Evolutionary conservation across 2,113 vertebrate species (phyloP).

Genomic region (Plectropomus leopardus): DNA sequence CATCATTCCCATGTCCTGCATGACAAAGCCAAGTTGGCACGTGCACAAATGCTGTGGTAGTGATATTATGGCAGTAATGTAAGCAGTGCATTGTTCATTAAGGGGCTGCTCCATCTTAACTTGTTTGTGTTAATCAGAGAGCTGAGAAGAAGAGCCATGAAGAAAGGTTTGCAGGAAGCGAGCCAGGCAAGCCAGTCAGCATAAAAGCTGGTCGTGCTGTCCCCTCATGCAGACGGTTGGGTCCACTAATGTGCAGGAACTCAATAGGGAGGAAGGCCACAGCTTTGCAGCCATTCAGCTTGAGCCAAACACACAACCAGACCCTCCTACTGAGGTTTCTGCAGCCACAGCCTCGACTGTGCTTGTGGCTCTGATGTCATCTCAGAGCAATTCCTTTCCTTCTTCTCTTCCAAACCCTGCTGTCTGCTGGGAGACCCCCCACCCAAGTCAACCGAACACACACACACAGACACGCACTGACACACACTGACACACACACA

Average conservation of each 20-base stretch:
- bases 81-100: not conserved
- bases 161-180: conserved; percentile 24
- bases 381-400: conserved; percentile 57
- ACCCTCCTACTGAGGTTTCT: conserved; percentile 64
- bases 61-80: conserved; percentile 1
- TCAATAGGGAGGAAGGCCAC: conserved; percentile 28
- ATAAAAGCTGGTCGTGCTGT: conserved; percentile 14
- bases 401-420: conserved; percentile 36
- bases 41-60: conserved; percentile 5
- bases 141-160: not conserved
- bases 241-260: conserved; percentile 53
- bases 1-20: conserved; percentile 5
- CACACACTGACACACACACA: not conserved
- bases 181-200: conserved; percentile 19
- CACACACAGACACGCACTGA: not conserved
- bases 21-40: not conserved
- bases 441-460: not conserved
- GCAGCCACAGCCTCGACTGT: conserved; percentile 34
- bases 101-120: not conserved
- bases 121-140: conserved; percentile 20
- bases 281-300: conserved; percentile 57
- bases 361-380: conserved; percentile 77
- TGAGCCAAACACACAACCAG: conserved; percentile 59
- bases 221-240: not conserved
- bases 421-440: conserved; percentile 43